phyloP scores from a whole-genome alignment of 2,797 vertebrate genomes.

The Karalla daura region DNA sequence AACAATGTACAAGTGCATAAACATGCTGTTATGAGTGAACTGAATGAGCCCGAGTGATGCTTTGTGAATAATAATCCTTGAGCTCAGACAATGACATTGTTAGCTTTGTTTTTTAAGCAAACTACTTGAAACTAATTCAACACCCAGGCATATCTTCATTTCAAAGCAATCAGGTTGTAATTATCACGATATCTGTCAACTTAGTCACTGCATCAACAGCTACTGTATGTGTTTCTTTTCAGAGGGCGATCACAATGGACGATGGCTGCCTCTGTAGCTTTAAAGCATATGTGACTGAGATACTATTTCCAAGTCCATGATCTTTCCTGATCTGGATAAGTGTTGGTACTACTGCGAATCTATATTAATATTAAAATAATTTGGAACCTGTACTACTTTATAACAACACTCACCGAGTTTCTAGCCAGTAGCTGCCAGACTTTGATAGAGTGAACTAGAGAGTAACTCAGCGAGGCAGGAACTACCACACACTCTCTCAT shows the following conservation, averaged over 20 bases:
- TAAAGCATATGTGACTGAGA: too few species aligned
- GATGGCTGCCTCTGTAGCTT: too few species aligned
- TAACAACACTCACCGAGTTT: too few species aligned
- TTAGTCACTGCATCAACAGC: conserved; percentile 6
- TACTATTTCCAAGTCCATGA: too few species aligned
- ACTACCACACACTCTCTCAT: too few species aligned
- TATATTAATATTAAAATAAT: too few species aligned
- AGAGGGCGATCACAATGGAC: neutral
- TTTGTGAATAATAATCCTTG: conserved; percentile 47
- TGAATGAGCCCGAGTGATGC: conserved; percentile 43
- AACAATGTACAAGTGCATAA: conserved; percentile 56
- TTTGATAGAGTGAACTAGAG: too few species aligned
- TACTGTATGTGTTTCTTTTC: conserved; percentile 6
- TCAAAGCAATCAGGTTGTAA: conserved; percentile 50
- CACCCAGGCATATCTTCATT: conserved; percentile 48
- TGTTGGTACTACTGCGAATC: too few species aligned
- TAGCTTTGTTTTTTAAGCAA: conserved; percentile 52
- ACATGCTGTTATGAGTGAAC: conserved; percentile 52
- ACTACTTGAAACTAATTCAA: conserved; percentile 74
- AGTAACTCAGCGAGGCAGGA: too few species aligned
- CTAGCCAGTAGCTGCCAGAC: too few species aligned
- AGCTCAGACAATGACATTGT: conserved; percentile 51
- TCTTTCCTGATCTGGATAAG: too few species aligned
- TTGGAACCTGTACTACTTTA: too few species aligned
- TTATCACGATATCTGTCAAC: conserved; percentile 47